Evolutionary conservation across 1,140 invertebrate genomes (phyloP), one percentile per base, ranked within the genome.

Genomic region (Hestina assimilis): DNA sequence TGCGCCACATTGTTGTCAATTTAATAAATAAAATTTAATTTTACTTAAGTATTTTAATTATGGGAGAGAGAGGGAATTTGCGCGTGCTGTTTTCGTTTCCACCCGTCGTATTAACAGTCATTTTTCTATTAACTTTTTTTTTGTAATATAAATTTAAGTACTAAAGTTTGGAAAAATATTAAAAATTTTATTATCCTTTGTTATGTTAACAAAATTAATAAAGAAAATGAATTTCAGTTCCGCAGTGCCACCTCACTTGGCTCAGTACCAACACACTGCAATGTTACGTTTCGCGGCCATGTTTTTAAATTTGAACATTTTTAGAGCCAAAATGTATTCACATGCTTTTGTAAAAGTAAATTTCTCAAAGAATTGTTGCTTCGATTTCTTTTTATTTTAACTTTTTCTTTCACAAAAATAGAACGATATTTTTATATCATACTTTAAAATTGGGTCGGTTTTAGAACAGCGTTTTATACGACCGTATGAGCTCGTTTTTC

Each of bases 131-230:
- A n/a, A n/a, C n/a, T n/a, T n/a, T n/a, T n/a, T n/a, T n/a, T n/a
- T n/a, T n/a, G n/a, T n/a, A n/a, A 38, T 38, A 8, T 38, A 19
- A n/a, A 38, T 38, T 7, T 17, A 17, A 38, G 17, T 31, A 17
- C 33, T 9, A 17, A 38, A 38, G 4, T 6, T 38, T 38, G 17
- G 15, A 6, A 14, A 19, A 38, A 38, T 6, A 19, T 19, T 38
- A 9, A 38, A n/a, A 38, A 38, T 19, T 38, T 38, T 19, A 19
- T 19, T n/a, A 20, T 52, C 50, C 35, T 52, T 48, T 40, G 40
- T 51, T 54, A 58, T 62, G 55, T 66, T 67, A 59, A 67, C 60
- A 60, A 58, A 63, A 59, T 67, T 67, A 63, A 63, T 66, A 63
- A 67, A 63, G 56, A 54, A 64, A 63, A 63, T 59, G 51, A 59